Evolutionary conservation across 2,888 invertebrate species (phyloP).

Genomic region (Rugalucina vietnamica): DNA sequence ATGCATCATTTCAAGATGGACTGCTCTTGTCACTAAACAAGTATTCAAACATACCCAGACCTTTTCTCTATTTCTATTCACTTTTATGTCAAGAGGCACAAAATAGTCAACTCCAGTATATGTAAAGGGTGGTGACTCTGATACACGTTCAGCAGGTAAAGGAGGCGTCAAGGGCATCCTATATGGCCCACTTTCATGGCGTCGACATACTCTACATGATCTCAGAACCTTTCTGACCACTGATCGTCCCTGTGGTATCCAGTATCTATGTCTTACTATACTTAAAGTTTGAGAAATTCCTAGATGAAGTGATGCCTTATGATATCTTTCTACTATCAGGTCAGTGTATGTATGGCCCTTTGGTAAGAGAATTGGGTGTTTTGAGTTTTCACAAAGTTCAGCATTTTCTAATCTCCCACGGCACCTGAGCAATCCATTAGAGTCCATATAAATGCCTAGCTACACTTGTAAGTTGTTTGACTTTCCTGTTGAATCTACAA

Average conservation of each 20-base stretch:
- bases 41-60: constrained; percentile 5
- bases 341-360: background rate
- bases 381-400: constrained; percentile 5
- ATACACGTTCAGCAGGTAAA: background rate
- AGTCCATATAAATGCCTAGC: constrained; percentile 20
- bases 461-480: background rate
- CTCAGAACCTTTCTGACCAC: background rate
- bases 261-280: constrained; percentile 11
- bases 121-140: background rate
- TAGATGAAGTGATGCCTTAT: constrained; percentile 19
- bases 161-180: constrained; percentile 4
- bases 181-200: constrained; percentile 8
- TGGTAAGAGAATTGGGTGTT: constrained; percentile 23
- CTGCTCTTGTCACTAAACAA: constrained; percentile 23
- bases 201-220: background rate
- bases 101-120: background rate
- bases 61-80: background rate
- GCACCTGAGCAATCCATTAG: constrained; percentile 14
- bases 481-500: background rate
- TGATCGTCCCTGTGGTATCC: constrained; percentile 12
- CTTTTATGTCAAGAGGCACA: constrained; percentile 9
- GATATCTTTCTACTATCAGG: constrained; percentile 10
- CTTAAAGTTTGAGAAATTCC: constrained; percentile 46
- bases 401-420: constrained; percentile 28
- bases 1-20: constrained; percentile 42